Conservation (phyloP, 2,797 vertebrate genomes). For the Neopelma chrysocephalum region DNA sequence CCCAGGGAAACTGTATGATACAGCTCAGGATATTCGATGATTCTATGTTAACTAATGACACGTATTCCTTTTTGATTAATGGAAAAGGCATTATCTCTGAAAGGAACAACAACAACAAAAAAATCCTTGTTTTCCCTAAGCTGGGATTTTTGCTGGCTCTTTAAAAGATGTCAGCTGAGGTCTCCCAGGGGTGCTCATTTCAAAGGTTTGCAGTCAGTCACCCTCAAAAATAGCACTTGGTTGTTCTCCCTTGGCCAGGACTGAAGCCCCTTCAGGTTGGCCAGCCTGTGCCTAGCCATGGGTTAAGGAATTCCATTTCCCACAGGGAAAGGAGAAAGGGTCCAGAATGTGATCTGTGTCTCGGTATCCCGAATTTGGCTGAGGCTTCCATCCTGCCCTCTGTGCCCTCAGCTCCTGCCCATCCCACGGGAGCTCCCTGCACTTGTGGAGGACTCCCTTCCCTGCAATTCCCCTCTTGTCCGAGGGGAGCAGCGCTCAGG, state of each 20-base stretch:
- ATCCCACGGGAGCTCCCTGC: fast-evolving
- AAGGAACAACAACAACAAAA: neutral
- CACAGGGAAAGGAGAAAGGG: neutral
- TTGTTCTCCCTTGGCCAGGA: neutral
- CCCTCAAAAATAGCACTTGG: neutral
- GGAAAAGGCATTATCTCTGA: neutral
- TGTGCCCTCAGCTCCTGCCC: neutral
- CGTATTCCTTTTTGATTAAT: neutral
- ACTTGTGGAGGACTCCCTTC: neutral
- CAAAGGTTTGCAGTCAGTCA: neutral
- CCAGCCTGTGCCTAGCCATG: neutral
- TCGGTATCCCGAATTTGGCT: fast-evolving
- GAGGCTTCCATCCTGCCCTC: neutral
- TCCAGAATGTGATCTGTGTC: neutral
- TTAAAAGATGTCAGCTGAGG: neutral
- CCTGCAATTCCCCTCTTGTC: neutral
- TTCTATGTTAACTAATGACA: neutral
- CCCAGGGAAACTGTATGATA: neutral
- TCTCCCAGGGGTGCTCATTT: neutral
- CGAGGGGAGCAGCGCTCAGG: neutral
- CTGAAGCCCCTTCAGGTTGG: neutral
- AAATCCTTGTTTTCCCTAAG: neutral
- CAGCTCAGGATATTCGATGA: neutral
- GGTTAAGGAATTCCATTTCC: neutral
- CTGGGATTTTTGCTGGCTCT: neutral